Conservation (phyloP, 2,888 invertebrate genomes). For the Pseudococcus viburni region DNA sequence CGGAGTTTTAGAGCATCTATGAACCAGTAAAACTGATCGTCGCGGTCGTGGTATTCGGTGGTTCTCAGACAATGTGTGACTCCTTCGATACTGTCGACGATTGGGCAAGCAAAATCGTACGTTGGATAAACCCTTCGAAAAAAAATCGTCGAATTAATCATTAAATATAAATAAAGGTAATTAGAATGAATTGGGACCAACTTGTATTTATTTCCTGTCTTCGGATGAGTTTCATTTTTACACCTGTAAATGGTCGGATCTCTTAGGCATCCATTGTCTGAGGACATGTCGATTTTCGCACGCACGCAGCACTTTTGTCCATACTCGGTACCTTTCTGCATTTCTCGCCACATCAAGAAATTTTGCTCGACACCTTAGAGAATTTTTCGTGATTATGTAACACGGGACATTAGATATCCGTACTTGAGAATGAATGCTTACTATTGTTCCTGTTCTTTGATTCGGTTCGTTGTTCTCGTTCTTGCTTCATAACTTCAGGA, state of each 20-base stretch:
- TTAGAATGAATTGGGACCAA: conserved; percentile 72
- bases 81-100: conserved; percentile 96
- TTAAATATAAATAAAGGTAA: not conserved
- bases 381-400: not conserved
- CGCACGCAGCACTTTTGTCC: conserved; percentile 95
- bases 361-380: conserved; percentile 85
- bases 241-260: conserved; percentile 98
- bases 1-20: conserved; percentile 88
- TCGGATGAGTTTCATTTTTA: conserved; percentile 94
- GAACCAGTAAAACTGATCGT: conserved; percentile 98
- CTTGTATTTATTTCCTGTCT: conserved; percentile 96
- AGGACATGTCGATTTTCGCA: conserved; percentile 97
- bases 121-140: conserved; percentile 93
- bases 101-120: conserved; percentile 99
- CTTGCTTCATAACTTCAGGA: conserved; percentile 93
- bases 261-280: conserved; percentile 94
- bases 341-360: conserved; percentile 92
- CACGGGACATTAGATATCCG: not conserved
- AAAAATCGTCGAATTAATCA: conserved; percentile 49
- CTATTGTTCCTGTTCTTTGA: conserved; percentile 89
- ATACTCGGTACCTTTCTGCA: conserved; percentile 84
- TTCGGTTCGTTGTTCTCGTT: conserved; percentile 89
- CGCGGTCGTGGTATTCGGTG: conserved; percentile 98
- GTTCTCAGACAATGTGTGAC: conserved; percentile 98
- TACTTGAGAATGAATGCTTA: conserved; percentile 72